Evolutionary conservation across 2,797 vertebrate genomes (phyloP), one percentile per base, ranked within the genome.

Genomic region (Chelmon rostratus): DNA sequence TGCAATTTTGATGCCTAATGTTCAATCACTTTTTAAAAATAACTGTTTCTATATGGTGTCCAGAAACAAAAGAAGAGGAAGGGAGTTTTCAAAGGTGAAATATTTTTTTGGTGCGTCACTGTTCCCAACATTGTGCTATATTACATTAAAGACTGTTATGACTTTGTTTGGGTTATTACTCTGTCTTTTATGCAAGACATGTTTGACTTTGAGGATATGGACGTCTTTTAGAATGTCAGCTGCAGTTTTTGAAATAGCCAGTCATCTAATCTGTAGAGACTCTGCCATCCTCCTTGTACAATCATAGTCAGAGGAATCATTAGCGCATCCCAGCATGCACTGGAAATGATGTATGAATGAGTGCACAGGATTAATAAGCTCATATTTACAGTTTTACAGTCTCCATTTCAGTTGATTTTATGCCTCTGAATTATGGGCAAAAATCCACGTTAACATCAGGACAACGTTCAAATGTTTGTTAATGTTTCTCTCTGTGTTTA

Each of bases 401-500:
- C 31, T 69, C 11, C 13, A 46, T 66, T 68, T 67, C 21, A 54
- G 15, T 25, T 76, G 38, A 74, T 35, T 53, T 40, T 12, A 6
- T 38, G 57, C 23, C 38, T 50, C 57, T 40, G 25, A 31, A 38
- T 65, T 54, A 65, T 73, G 59, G 10, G n/a, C 31, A 50, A 49
- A 57, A 49, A 38, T 31, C 68, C 18, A 40, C n/a, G 63, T 44
- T 59, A 69, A 78, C 33, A 50, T 28, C 1, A 2, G 52, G 19
- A 78, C 15, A 68, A 10, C 31, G 1, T 40, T 70, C 35, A 84
- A 61, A 76, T 66, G 62, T 53, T 79, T 73, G 38, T 72, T 65
- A 64, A 74, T 76, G 67, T 72, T 79, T 56, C 59, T 70, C 56
- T 66, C 44, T 49, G 53, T 71, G 71, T 87, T 83, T 62, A 57